Conservation (phyloP, 1,140 invertebrate genomes). For the Sycophila sp. region DNA sequence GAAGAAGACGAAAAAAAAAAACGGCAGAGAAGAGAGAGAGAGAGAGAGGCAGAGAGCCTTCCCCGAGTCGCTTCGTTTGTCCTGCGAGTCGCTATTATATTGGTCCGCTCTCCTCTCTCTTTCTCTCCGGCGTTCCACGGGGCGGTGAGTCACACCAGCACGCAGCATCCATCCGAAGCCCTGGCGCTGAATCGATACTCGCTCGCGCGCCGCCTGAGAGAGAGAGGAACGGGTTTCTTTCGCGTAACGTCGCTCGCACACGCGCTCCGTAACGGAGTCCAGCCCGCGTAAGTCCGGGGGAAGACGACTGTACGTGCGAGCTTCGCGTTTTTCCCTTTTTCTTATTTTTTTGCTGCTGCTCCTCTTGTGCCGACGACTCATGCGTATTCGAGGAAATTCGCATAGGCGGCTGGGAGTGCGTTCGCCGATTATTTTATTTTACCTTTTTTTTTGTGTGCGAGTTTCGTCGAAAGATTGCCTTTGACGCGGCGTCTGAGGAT, state of each 20-base stretch:
- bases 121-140: background rate
- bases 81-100: too few relatives aligned
- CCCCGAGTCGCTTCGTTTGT: too few relatives aligned
- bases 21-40: background rate
- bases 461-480: background rate
- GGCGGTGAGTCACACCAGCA: background rate
- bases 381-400: background rate
- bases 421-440: background rate
- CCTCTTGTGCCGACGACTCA: background rate
- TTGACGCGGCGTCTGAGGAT: background rate
- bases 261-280: too few relatives aligned
- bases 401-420: background rate
- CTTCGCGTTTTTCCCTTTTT: background rate
- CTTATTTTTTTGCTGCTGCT: background rate
- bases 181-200: constrained; percentile 5
- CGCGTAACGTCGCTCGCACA: background rate
- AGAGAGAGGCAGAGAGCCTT: too few relatives aligned
- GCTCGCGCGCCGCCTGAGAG: background rate
- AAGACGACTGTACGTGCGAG: background rate
- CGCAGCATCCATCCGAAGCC: background rate
- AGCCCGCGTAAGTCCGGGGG: too few relatives aligned
- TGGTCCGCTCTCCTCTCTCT: background rate
- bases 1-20: too few relatives aligned
- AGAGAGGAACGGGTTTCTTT: background rate
- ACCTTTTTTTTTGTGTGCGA: too few relatives aligned